Evolutionary conservation across 2,797 vertebrate species (phyloP), one percentile per base, ranked within the genome.

Genomic region (Hippopotamyrus pictus): DNA sequence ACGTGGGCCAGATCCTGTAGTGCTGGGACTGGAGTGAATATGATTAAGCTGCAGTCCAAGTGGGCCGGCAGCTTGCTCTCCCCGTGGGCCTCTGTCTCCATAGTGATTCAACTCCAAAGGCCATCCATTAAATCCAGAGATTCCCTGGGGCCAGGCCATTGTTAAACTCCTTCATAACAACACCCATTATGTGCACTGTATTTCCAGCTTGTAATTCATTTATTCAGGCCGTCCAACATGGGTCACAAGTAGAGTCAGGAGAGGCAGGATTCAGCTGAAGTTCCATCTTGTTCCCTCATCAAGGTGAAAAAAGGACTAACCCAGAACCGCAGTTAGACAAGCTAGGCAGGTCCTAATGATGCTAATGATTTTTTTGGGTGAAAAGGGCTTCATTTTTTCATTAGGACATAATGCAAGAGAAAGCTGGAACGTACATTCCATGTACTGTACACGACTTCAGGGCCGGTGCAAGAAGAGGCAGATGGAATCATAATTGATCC

Each of bases 1-100:
- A 96, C 95, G 94, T 97, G 96, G 95, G 93, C 95, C 95, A 95
- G 95, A 95, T 97, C 97, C 96, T 97, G 95, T 96, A 96, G 94
- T 95, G 94, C 95, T 94, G 96, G 94, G 95, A 96, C 97, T 96
- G 96, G 94, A 93, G 93, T 92, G 94, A 95, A 94, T 95, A 95
- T 97, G 95, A 97, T 97, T 96, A 97, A 97, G 91, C 95, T 95
- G 95, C 94, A 96, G 95, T 96, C 96, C 92, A 92, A 94, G 95
- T 97, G 94, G 95, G 95, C 93, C 94, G 94, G 95, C 91, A 95
- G 93, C 92, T 92, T 94, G 93, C 94, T 97, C 95, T 92, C 93
- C 6, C 90, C 91, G 94, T 95, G 93, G 91, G 91, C 93, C 93
- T 95, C 90, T 93, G 91, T 96, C 96, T 96, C 94, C 94, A 96